Evolutionary conservation across 2,888 invertebrate genomes (phyloP), one percentile per base, ranked within the genome.

Genomic region (Tridacna gigas): DNA sequence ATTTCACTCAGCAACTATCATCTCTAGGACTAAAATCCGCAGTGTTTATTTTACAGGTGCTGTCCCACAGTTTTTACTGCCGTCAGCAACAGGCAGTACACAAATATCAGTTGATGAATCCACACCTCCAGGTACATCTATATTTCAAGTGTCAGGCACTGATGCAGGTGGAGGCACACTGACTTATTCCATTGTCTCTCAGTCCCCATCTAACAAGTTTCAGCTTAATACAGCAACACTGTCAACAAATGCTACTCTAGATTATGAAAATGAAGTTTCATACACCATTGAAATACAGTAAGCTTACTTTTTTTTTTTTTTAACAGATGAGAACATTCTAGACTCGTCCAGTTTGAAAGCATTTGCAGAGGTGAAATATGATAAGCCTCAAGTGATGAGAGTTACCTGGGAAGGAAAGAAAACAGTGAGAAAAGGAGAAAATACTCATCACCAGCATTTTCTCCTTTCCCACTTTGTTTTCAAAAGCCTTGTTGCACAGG

Each of bases 241-340:
- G 0, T 28, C 73, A 9, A 80, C 77, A 15, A 37, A 63, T 25
- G 79, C 22, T 37, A 26, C 84, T 3, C 75, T 87, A 18, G 84
- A 87, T 74, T 87, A 74, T 77, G 87, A 87, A 51, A 37, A 25
- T 12, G 75, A 28, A 20, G 25, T 76, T 13, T 22, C 69, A 48
- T 82, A 85, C 25, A 9, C 11, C 56, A 15, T 56, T 56, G 56
- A 20, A 20, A 56, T 56, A 56, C 18, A 9, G 56, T 56, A 56
- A 56, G 56, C 20, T 56, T 56, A 20, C 3, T 20, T 56, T 9
- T 37, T 56, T 56, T 3, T 3, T 20, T 56, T 9, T 37, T 37
- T 37, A 2, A 37, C 7, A 37, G 37, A 37, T 37, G 37, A 4
- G 37, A 37, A 37, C 2, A 37, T 7, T 37, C 37, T 37, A 4